Evolutionary conservation across 2,888 invertebrate species (phyloP), one percentile per base, ranked within the genome.

Genomic region (Heliconius hortense): DNA sequence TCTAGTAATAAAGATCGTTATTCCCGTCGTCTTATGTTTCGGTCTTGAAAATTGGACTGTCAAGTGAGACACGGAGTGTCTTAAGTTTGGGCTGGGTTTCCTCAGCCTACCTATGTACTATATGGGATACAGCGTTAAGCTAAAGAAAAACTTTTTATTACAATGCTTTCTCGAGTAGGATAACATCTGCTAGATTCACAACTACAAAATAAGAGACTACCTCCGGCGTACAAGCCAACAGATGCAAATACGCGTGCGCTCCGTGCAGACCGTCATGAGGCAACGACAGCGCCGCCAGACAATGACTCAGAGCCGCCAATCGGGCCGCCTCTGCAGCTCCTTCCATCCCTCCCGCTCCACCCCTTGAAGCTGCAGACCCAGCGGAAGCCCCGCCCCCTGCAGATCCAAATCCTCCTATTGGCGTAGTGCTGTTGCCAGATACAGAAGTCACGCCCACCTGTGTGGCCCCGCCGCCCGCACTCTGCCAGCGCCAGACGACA

Each of bases 231-330:
- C 96, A 95, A 81, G 97, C 96, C 77, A 98, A 96, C 81, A 99
- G 94, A 83, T 98, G 97, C 85, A 97, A 97, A 91, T 98, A 99
- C 81, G 96, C 96, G 83, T 97, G 95, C 0, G 99, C 98, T 84
- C 98, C 96, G 89, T 98, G 98, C 82, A 99, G 94, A 0, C 92
- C 91, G 75, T 84, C 84, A 84, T 90, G 91, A 75, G 93, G 92
- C 82, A 91, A 86, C 72, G 84, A 81, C 72, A 93, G 89, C 78
- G 93, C 92, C 71, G 93, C 92, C 2, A 93, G 89, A 81, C 90
- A 91, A 87, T 93, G 92, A 0, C 92, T 86, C 79, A 92, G 87
- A 76, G 90, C 84, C 62, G 88, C 89, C 39, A 90, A 86, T 76
- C 88, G 84, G 62, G 84, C 84, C 35, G 80, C 83, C n/a, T 82